Conservation (phyloP, 1,140 invertebrate species). For the Listronotus bonariensis region DNA sequence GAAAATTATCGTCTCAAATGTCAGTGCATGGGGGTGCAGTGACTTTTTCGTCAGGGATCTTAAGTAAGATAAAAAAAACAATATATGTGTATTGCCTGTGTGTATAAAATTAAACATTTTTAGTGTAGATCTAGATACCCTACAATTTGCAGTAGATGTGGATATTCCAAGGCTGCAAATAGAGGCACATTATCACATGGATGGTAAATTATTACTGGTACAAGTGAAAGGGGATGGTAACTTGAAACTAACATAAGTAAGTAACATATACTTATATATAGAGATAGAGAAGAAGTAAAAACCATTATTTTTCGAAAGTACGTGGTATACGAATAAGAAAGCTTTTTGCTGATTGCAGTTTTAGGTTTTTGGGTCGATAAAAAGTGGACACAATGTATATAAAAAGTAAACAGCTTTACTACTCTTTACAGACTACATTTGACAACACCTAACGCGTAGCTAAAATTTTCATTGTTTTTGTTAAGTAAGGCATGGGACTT, state of each 20-base stretch:
- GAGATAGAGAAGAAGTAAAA: too few species aligned
- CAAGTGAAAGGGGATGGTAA: slow-evolving; percentile 66
- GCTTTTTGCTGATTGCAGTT: too few species aligned
- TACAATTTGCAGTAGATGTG: slow-evolving; percentile 59
- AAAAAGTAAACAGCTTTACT: too few species aligned
- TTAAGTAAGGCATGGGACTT: too few species aligned
- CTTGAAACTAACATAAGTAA: slow-evolving; percentile 67
- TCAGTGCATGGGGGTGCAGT: slow-evolving; percentile 64
- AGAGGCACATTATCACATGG: slow-evolving; percentile 64
- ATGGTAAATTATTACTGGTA: slow-evolving; percentile 65
- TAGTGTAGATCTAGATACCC: slow-evolving; percentile 59
- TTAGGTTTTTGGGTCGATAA: too few species aligned
- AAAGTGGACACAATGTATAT: too few species aligned
- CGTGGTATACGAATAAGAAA: too few species aligned
- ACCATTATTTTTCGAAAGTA: too few species aligned
- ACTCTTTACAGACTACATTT: too few species aligned
- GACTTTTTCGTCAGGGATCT: slow-evolving; percentile 63
- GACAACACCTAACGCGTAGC: too few species aligned
- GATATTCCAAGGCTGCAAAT: slow-evolving; percentile 62
- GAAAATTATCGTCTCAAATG: slow-evolving; percentile 60
- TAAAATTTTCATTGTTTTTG: too few species aligned
- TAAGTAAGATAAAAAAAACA: slow-evolving; percentile 57
- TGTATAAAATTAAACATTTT: slow-evolving; percentile 17
- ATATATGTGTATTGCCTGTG: neutral
- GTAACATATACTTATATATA: too few species aligned